phyloP scores from a whole-genome alignment of 2,797 vertebrate genomes.

The Mastacembelus armatus region DNA sequence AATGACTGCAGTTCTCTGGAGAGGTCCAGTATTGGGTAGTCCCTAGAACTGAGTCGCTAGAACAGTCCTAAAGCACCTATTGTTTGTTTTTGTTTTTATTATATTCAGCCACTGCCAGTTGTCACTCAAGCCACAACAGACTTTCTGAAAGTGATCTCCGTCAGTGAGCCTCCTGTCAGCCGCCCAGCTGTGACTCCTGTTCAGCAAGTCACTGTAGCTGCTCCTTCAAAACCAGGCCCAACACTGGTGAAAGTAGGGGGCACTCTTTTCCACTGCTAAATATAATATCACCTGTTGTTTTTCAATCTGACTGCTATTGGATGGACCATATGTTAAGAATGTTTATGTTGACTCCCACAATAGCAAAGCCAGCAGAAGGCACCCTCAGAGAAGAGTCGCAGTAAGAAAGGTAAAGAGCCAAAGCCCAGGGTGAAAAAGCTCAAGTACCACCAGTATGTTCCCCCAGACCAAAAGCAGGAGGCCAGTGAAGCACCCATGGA shows the following conservation, averaged over 20 bases:
- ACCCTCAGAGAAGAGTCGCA: constrained; percentile 91
- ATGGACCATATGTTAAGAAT: background rate
- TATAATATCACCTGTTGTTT: background rate
- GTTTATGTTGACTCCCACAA: constrained; percentile 20
- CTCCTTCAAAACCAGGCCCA: constrained; percentile 87
- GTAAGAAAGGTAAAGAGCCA: constrained; percentile 95
- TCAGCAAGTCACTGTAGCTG: constrained; percentile 72
- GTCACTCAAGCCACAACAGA: constrained; percentile 84
- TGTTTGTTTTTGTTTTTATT: constrained; percentile 6
- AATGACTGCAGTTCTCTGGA: too few relatives aligned
- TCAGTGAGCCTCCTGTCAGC: constrained; percentile 78
- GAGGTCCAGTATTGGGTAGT: too few relatives aligned
- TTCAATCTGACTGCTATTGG: background rate
- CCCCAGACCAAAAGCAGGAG: constrained; percentile 97
- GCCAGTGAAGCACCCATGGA: constrained; percentile 93
- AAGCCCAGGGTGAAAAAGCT: constrained; percentile 95
- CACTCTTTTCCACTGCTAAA: background rate
- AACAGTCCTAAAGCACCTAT: too few relatives aligned
- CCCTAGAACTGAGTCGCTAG: too few relatives aligned
- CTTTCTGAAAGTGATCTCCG: constrained; percentile 86
- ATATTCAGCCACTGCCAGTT: constrained; percentile 82
- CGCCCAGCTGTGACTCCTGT: constrained; percentile 70
- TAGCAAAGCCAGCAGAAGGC: constrained; percentile 96
- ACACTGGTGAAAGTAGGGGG: constrained; percentile 92
- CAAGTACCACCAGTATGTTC: constrained; percentile 99